Conservation (phyloP, 2,797 vertebrate genomes). For the Poeciliopsis turneri region DNA sequence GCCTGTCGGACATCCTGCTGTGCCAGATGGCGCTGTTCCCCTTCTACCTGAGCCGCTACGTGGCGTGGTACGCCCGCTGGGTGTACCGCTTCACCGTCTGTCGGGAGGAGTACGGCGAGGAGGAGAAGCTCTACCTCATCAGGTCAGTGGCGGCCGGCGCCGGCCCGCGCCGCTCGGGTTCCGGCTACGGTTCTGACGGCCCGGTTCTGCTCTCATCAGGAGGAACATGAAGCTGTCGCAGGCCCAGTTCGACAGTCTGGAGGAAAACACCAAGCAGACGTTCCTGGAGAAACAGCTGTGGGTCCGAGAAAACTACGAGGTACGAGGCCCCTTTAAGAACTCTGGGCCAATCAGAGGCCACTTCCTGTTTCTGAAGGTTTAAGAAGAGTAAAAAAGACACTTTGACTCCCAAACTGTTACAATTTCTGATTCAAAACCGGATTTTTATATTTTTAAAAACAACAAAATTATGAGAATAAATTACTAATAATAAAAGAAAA, state of each 20-base stretch:
- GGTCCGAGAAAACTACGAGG: constrained; percentile 93
- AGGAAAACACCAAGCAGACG: constrained; percentile 83
- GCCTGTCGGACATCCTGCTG: constrained; percentile 90
- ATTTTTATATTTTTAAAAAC: no score
- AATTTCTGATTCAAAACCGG: no score
- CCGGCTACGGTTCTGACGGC: background rate
- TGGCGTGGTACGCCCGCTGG: constrained; percentile 89
- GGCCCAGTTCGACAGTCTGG: constrained; percentile 94
- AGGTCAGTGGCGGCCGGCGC: constrained; percentile 60
- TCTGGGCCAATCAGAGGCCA: no score
- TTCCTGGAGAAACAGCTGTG: constrained; percentile 91
- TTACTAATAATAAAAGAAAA: no score
- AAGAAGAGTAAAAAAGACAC: no score
- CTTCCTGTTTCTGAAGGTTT: no score
- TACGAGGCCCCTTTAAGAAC: constrained; percentile 50
- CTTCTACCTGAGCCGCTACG: constrained; percentile 86
- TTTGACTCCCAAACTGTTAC: no score
- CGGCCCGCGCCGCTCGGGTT: background rate
- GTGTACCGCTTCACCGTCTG: constrained; percentile 91
- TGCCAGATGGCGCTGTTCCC: constrained; percentile 91
- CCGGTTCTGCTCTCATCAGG: constrained; percentile 63
- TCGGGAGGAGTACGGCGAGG: constrained; percentile 89
- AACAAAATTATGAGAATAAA: background rate
- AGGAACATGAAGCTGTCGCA: constrained; percentile 94
- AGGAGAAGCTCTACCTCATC: constrained; percentile 94